Evolutionary conservation across 2,113 vertebrate genomes (phyloP).

Genomic region (Lepisosteus oculatus): DNA sequence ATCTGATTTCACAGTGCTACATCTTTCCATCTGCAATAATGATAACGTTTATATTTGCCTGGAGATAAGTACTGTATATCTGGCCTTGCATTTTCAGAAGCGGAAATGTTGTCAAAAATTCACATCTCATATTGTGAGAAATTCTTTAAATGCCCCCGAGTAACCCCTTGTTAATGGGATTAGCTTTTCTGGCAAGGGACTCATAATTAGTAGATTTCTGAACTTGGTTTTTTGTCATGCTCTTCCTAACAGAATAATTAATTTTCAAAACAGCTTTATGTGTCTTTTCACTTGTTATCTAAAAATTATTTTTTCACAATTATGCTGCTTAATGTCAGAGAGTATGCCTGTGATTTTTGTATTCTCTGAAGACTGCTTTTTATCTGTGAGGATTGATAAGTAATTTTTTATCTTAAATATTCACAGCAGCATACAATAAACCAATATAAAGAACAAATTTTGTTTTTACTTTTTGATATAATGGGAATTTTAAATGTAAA

Average conservation of each 20-base stretch:
- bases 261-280: conserved; percentile 11
- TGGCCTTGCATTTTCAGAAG: conserved; percentile 7
- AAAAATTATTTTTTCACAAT: not conserved
- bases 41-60: not conserved
- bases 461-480: no score
- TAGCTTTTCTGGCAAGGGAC: conserved; percentile 5
- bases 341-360: no score
- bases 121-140: conserved; percentile 4
- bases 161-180: conserved; percentile 13
- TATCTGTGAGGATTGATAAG: no score
- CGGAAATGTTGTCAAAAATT: not conserved
- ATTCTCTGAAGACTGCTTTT: no score
- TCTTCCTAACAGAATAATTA: conserved; percentile 3
- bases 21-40: not conserved
- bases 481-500: no score
- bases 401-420: no score
- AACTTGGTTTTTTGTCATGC: conserved; percentile 7
- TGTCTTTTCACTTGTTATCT: not conserved
- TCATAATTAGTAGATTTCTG: conserved; percentile 17
- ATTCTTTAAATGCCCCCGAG: conserved; percentile 8
- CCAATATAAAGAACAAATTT: no score
- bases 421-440: no score
- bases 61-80: conserved; percentile 2
- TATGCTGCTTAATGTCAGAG: not conserved
- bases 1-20: not conserved